Evolutionary conservation across 2,113 vertebrate species (phyloP).

Genomic region (Romanogobio albipinnatus): DNA sequence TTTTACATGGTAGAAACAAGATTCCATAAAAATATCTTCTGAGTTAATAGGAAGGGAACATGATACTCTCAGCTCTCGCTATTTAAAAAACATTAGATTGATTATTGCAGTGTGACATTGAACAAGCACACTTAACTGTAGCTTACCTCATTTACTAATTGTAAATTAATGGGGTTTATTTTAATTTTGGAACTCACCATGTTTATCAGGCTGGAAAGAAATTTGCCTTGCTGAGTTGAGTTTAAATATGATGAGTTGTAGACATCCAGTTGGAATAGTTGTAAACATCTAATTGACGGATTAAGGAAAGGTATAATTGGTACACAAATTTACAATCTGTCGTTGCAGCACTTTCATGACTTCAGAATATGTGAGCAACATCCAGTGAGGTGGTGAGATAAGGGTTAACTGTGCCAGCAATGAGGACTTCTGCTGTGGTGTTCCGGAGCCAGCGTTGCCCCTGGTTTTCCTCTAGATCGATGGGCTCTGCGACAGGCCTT

Average conservation of each 20-base stretch:
- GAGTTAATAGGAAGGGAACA: background rate
- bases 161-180: constrained; percentile 2
- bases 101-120: background rate
- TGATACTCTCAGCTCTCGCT: background rate
- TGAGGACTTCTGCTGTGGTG: background rate
- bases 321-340: background rate
- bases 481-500: constrained; percentile 51
- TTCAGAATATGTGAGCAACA: background rate
- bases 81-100: background rate
- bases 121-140: background rate
- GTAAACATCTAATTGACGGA: background rate
- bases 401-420: constrained; percentile 45
- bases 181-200: constrained; percentile 9
- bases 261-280: background rate
- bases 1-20: too few species aligned
- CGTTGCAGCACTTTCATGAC: background rate
- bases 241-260: background rate
- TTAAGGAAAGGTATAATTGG: background rate
- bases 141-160: constrained; percentile 38
- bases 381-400: constrained; percentile 16
- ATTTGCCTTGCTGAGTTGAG: background rate
- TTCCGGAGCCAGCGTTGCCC: constrained; percentile 47
- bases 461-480: constrained; percentile 50
- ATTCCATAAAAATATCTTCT: background rate
- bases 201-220: background rate